A percentile compares a stretch with the other conserved stretches of the same genome.
phyloP scores from a whole-genome alignment of 2,113 vertebrate genomes.

The Emydura subglobosa region DNA sequence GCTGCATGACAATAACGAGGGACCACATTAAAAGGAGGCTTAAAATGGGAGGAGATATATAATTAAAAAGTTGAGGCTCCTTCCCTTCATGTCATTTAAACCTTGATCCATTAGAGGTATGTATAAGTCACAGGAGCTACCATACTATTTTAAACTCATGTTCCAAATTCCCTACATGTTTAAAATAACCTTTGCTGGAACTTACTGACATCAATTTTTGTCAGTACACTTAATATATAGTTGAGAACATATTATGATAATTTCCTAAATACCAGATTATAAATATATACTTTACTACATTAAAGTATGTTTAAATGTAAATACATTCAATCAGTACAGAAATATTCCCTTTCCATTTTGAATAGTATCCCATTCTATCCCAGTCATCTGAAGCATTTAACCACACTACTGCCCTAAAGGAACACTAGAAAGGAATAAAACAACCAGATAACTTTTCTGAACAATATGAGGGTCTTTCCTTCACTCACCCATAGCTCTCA shows the following conservation, averaged over 20 bases:
- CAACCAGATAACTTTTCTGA: constrained; percentile 23
- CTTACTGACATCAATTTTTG: constrained; percentile 34
- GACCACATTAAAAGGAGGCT: constrained; percentile 5
- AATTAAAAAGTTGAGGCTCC: constrained; percentile 54
- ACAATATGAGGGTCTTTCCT: background rate
- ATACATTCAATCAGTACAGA: constrained; percentile 13
- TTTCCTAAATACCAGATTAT: constrained; percentile 14
- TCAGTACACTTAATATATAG: background rate
- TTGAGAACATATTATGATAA: constrained; percentile 23
- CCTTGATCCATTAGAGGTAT: constrained; percentile 54
- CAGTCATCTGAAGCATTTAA: constrained; percentile 2
- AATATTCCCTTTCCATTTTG: constrained; percentile 46
- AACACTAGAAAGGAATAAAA: constrained; percentile 17
- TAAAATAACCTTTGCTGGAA: constrained; percentile 48
- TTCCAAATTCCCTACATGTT: constrained; percentile 40
- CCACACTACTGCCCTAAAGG: constrained; percentile 8
- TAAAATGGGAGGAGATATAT: constrained; percentile 52
- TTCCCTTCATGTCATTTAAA: constrained; percentile 68
- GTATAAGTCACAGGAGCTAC: constrained; percentile 50
- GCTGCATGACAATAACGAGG: background rate
- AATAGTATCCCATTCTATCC: background rate
- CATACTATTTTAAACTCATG: constrained; percentile 55
- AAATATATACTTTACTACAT: background rate
- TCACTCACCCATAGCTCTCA: background rate
- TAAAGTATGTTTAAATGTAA: constrained; percentile 18